Evolutionary conservation across 2,113 vertebrate genomes (phyloP).

Genomic region (Sprattus sprattus): DNA sequence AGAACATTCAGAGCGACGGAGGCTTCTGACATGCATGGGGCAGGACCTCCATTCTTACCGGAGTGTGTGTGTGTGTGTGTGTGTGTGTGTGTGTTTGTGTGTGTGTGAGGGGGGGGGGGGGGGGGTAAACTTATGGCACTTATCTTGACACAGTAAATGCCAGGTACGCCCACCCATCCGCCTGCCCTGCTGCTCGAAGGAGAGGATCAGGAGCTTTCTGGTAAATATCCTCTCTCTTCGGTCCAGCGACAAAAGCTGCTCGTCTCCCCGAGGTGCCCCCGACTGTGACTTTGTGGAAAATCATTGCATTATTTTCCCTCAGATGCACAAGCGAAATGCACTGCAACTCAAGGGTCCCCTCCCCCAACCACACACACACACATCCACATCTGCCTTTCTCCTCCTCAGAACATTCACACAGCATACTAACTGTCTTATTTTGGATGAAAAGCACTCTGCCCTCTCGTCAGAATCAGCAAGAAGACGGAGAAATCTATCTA

Average conservation of each 20-base stretch:
- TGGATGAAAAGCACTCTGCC: not conserved
- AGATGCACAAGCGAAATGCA: not conserved
- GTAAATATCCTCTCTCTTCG: constrained; percentile 37
- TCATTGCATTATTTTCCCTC: constrained; percentile 26
- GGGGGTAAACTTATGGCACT: constrained; percentile 27
- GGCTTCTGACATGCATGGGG: not conserved
- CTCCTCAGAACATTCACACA: not conserved
- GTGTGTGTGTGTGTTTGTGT: not conserved
- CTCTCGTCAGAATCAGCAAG: not conserved
- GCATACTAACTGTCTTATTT: not conserved
- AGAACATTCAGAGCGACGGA: not conserved
- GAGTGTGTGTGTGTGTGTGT: not conserved
- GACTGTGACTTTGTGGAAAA: constrained; percentile 16
- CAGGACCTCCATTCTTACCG: not conserved
- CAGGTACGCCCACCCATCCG: constrained; percentile 34
- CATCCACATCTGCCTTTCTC: not conserved
- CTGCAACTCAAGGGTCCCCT: not conserved
- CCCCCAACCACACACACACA: not conserved
- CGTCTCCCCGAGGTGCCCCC: constrained; percentile 18
- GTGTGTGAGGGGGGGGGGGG: not conserved
- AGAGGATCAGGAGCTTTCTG: constrained; percentile 18
- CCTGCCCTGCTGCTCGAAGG: not conserved
- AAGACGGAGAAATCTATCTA: not conserved
- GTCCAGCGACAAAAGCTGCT: not conserved
- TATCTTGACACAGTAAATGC: constrained; percentile 40